Base-by-base conservation (phyloP, 2,797 vertebrate species). In the Gila robusta region DNA sequence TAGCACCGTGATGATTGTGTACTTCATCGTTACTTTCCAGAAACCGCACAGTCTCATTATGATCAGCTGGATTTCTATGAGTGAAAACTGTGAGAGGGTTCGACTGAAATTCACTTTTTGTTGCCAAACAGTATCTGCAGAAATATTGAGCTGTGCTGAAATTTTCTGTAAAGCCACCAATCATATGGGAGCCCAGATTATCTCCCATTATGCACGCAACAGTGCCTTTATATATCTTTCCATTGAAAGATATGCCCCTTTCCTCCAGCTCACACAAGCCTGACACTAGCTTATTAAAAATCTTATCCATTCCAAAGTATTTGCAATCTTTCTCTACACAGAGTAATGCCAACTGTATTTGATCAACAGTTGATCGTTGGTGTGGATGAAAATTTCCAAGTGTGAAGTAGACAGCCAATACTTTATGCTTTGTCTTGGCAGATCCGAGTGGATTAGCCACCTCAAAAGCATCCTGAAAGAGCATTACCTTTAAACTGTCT, bases 391-490 rank as follows among this genome's bases (percentile, higher is more conserved):
- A 47, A 86, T 83, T 83, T 74, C 41, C 83, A 28, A 88, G 54
- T 14, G 85, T 84, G 69, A 70, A 82, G 66, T 87, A 83, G 7
- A 89, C 86, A 54, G 72, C 72, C 39, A 89, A 82, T 49, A 89
- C 76, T 44, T 85, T 82, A 10, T 89, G 86, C 56, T 89, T 88
- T 73, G 71, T 11, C n/a, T 86, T 89, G 69, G 87, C 7, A 56
- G 54, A 56, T 56, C 21, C 54, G 21, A 56, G 54, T 56, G 21
- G 54, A 56, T 56, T 56, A 69, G 81, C 85, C 26, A 85, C 82
- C 56, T 88, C 87, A 83, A 90, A 88, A 19, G 82, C 73, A 6
- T 88, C 78, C 14, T 82, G 82, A 78, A 84, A 89, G n/a, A 87
- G 71, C 87, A 79, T 79, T 28, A 85, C 44, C 67, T 85, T 85